These are phyloP conservation scores for Germaria angustata DNA, from an alignment of 2,888 invertebrate species.

Conservation along the genomic window DNA sequence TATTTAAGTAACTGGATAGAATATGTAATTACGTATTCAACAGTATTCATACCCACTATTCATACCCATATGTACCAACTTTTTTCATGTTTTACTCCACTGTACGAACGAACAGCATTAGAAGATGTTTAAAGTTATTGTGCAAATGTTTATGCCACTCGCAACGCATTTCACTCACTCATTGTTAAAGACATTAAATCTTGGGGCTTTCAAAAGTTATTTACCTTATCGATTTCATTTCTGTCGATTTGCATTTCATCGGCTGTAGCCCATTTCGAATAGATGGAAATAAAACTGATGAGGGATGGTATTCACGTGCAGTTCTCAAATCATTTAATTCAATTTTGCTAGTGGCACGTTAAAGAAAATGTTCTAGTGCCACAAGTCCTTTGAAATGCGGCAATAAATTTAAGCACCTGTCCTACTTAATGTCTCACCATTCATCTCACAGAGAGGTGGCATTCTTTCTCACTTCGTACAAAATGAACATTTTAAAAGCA, in stretches of 20 bases:
- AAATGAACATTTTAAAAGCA: neutral
- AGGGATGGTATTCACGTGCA: conserved; percentile 25
- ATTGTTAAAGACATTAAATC: neutral
- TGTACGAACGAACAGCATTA: neutral
- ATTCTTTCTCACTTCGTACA: neutral
- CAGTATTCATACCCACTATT: no score
- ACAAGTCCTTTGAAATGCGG: conserved; percentile 6
- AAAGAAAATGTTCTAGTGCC: neutral
- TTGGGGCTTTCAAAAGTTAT: conserved; percentile 7
- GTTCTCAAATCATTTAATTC: conserved; percentile 30
- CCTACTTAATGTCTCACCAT: neutral
- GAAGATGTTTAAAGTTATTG: neutral
- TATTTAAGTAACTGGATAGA: no score
- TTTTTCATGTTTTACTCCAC: neutral
- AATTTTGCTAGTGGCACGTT: conserved; percentile 31
- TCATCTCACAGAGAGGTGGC: neutral
- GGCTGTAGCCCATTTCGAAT: neutral
- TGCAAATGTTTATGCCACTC: conserved; percentile 9
- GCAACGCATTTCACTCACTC: neutral
- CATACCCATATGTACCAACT: no score
- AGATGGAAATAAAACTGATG: neutral
- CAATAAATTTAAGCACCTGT: conserved; percentile 35
- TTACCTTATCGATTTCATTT: conserved; percentile 31
- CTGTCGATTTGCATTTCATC: conserved; percentile 18
- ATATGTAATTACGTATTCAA: no score